A percentile compares a stretch with the other conserved stretches of the same genome.
phyloP scores from a whole-genome alignment of 2,888 invertebrate genomes.

The Catonia carolina region DNA sequence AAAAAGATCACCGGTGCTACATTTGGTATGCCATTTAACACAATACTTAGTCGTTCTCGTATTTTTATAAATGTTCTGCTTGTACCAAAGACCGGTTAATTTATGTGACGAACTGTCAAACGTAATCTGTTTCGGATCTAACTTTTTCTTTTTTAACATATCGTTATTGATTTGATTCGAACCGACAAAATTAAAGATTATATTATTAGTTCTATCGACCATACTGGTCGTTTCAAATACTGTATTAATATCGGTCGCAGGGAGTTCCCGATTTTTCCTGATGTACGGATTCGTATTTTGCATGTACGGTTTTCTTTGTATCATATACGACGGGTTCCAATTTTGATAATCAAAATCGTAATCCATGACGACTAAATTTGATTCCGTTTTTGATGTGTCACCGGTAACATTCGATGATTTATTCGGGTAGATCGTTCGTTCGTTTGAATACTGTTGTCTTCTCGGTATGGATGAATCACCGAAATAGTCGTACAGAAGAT shows the following conservation, averaged over 20 bases:
- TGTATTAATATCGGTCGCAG: too few relatives aligned
- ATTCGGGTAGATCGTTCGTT: background rate
- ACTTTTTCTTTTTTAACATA: constrained; percentile 7
- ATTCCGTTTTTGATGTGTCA: background rate
- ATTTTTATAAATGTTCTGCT: constrained; percentile 17
- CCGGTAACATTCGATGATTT: background rate
- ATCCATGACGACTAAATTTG: too few relatives aligned
- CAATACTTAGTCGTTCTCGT: constrained; percentile 22
- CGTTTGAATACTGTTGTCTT: background rate
- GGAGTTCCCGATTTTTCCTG: too few relatives aligned
- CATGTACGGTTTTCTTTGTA: too few relatives aligned
- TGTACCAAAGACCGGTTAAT: constrained; percentile 16
- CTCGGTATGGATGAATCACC: constrained; percentile 30
- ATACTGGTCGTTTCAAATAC: constrained; percentile 8
- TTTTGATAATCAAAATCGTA: too few relatives aligned
- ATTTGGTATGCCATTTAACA: constrained; percentile 11
- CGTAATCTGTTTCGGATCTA: constrained; percentile 3
- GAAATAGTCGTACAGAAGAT: constrained; percentile 29
- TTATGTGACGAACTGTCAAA: constrained; percentile 1
- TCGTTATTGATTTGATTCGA: constrained; percentile 9
- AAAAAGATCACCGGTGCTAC: constrained; percentile 15
- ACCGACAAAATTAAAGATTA: constrained; percentile 19
- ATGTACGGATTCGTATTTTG: too few relatives aligned
- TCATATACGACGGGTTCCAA: too few relatives aligned
- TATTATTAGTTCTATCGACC: constrained; percentile 11